Evolutionary conservation across 1,140 invertebrate species (phyloP), one percentile per base, ranked within the genome.

Genomic region (Phortica variegata): DNA sequence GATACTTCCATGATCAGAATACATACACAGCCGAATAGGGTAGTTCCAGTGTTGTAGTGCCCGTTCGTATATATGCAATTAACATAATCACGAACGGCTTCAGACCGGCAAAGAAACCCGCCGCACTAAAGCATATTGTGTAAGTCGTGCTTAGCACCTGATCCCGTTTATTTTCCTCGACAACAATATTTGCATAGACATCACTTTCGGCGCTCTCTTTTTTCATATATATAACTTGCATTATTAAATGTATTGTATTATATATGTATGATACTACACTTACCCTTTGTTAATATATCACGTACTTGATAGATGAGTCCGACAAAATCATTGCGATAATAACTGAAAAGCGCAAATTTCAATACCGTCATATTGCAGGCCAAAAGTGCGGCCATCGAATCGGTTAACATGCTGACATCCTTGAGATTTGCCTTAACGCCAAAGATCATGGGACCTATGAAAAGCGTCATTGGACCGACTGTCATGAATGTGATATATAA

Each of bases 11-110:
- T n/a, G n/a, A n/a, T n/a, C n/a, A n/a, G n/a, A n/a, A n/a, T n/a
- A n/a, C n/a, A n/a, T 66, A 66, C 1, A 54, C 50, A 0, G 37
- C 54, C 19, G 42, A 49, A 12, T 68, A 54, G 1, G 62, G 62
- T 39, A 68, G 26, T 36, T 68, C 62, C 47, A 66, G 37, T 1
- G 41, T 31, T 2, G 31, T 53, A 3, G n/a, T 8, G 0, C 46
- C 55, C 8, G 46, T 46, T 0, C 56, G 56, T 17, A 62, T 23
- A 6, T 49, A 34, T 1, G 40, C 48, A 0, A 48, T n/a, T 1
- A 52, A 17, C 32, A 66, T 58, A 8, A 58, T 59, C 1, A 66
- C 40, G 6, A 63, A 40, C 2, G 62, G 63, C 20, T 66, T 66
- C 1, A 62, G 36, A 8, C 40, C 43, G 7, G 60, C 60, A 36